A percentile compares a stretch with the other conserved stretches of the same genome.
phyloP scores from a whole-genome alignment of 2,113 vertebrate genomes.

The Syngnathus typhle region DNA sequence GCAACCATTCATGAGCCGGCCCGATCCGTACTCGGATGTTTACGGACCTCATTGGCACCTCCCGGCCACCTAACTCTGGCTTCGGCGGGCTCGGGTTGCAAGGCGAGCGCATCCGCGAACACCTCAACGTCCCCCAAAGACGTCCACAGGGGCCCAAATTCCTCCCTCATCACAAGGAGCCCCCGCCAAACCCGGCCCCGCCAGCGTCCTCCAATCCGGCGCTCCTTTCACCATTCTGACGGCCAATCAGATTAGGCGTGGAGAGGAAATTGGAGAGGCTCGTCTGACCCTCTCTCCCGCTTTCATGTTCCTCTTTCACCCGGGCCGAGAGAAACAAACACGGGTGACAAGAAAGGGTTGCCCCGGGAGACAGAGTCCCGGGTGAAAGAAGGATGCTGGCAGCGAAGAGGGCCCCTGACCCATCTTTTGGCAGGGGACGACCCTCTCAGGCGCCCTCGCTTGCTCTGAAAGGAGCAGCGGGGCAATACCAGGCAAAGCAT shows the following conservation, averaged over 20 bases:
- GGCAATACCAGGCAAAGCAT: constrained; percentile 70
- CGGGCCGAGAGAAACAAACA: constrained; percentile 33
- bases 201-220: constrained; percentile 53
- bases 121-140: constrained; percentile 21
- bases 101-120: background rate
- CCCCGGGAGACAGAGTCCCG: constrained; percentile 69
- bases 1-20: no score
- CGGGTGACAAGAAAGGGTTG: constrained; percentile 63
- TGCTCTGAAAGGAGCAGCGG: constrained; percentile 62
- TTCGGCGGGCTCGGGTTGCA: background rate
- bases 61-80: background rate
- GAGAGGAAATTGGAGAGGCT: constrained; percentile 63
- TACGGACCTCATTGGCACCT: background rate
- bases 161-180: constrained; percentile 54
- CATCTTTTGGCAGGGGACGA: constrained; percentile 63
- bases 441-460: constrained; percentile 55
- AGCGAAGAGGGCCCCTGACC: constrained; percentile 63
- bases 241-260: constrained; percentile 70
- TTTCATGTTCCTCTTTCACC: constrained; percentile 62
- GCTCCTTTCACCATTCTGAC: constrained; percentile 50
- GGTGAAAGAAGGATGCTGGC: constrained; percentile 71
- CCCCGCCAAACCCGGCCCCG: constrained; percentile 47
- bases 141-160: constrained; percentile 50
- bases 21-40: no score
- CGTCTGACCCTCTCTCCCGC: constrained; percentile 48